Evolutionary conservation across 2,113 vertebrate genomes (phyloP).

Genomic region (Oriolus oriolus): DNA sequence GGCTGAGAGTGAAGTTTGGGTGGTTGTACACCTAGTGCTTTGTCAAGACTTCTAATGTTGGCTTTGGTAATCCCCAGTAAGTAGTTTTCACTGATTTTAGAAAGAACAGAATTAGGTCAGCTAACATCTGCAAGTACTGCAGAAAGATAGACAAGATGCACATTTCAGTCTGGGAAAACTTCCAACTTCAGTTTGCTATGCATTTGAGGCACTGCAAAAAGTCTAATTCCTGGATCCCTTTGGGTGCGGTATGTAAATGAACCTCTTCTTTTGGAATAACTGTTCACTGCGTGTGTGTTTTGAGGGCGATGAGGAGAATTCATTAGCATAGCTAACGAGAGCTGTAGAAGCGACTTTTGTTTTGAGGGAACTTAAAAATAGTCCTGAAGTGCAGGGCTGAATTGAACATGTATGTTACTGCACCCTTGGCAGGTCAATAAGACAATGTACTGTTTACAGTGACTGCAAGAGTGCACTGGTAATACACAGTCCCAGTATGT

Average conservation of each 20-base stretch:
- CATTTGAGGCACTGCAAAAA: conserved; percentile 20
- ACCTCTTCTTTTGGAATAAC: neutral
- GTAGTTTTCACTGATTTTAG: neutral
- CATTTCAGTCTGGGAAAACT: neutral
- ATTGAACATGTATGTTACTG: neutral
- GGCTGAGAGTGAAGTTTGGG: neutral
- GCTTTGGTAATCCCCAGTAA: neutral
- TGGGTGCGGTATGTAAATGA: neutral
- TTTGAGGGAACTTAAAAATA: neutral
- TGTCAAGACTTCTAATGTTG: neutral
- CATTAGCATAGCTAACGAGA: neutral
- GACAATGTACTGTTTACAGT: neutral
- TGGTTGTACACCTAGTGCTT: neutral
- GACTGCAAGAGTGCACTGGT: neutral
- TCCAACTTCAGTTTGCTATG: neutral
- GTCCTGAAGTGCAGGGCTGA: neutral
- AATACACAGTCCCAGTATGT: neutral
- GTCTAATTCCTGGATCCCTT: neutral
- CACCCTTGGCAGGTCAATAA: neutral
- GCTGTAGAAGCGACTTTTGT: neutral
- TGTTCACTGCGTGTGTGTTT: neutral
- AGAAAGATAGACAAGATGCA: neutral
- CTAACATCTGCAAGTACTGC: neutral
- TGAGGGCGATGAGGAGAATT: neutral
- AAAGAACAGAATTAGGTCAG: neutral